phyloP scores from a whole-genome alignment of 2,113 vertebrate species.

The Malurus alboscapulatus region DNA sequence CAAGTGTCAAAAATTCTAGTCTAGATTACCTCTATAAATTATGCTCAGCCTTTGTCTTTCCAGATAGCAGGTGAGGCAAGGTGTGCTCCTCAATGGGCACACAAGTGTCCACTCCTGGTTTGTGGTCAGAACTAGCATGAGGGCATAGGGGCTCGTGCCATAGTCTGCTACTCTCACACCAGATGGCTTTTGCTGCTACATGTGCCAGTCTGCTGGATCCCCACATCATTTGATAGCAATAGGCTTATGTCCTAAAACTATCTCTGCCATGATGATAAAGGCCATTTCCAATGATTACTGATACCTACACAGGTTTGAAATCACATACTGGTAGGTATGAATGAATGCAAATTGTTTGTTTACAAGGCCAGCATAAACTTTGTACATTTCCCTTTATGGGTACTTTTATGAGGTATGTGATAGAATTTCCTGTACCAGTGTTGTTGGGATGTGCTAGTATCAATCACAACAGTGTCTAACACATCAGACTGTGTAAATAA shows the following conservation, averaged over 20 bases:
- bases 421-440: not conserved
- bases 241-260: not conserved
- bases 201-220: not conserved
- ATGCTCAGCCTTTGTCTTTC: not conserved
- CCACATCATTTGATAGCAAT: not conserved
- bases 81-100: not conserved
- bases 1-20: not conserved
- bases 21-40: not conserved
- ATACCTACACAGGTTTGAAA: not conserved
- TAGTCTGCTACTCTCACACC: not conserved
- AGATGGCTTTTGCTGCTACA: not conserved
- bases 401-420: not conserved
- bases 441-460: not conserved
- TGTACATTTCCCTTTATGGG: not conserved
- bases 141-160: not conserved
- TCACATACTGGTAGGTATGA: not conserved
- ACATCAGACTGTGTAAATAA: not conserved
- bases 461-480: not conserved
- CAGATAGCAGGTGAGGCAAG: not conserved
- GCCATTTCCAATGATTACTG: not conserved
- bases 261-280: not conserved
- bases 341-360: not conserved
- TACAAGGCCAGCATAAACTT: not conserved
- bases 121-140: not conserved
- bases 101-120: not conserved